These are phyloP conservation scores for Serinus canaria DNA, from an alignment of 2,113 vertebrate genomes.

Conservation along the genomic window DNA sequence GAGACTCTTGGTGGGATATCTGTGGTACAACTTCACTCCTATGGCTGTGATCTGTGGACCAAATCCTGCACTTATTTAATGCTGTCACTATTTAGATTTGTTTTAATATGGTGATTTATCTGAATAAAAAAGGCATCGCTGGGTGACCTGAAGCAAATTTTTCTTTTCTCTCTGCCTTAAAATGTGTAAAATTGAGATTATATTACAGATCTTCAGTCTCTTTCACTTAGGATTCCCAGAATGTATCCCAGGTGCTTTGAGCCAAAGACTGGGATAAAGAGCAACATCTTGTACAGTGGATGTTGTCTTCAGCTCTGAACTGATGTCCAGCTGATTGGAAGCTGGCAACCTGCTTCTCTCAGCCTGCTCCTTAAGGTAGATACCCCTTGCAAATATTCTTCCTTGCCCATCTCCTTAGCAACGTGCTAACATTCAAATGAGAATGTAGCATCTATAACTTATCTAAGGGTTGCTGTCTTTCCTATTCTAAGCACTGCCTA, in stretches of 20 bases:
- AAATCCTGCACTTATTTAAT: background rate
- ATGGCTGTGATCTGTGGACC: background rate
- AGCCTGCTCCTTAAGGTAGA: background rate
- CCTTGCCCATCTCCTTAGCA: slow-evolving; percentile 21
- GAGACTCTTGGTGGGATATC: background rate
- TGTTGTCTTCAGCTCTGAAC: background rate
- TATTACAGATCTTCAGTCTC: background rate
- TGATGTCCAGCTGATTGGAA: background rate
- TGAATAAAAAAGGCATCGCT: background rate
- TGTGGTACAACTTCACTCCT: background rate
- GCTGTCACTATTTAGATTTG: background rate
- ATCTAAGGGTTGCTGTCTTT: slow-evolving; percentile 2
- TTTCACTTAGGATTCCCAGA: background rate
- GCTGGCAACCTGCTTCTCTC: background rate
- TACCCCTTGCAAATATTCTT: background rate
- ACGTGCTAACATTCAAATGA: background rate
- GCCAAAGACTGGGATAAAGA: background rate
- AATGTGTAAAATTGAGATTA: background rate
- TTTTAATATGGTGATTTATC: background rate
- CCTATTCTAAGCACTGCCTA: slow-evolving; percentile 10
- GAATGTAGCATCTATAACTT: background rate
- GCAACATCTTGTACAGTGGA: background rate
- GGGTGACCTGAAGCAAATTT: background rate
- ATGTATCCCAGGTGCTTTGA: background rate
- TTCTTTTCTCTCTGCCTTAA: background rate